A percentile compares a stretch with the other conserved stretches of the same genome.
Evolutionary conservation across 2,888 invertebrate genomes (phyloP).

Genomic region (Stenolophus ochropezus): DNA sequence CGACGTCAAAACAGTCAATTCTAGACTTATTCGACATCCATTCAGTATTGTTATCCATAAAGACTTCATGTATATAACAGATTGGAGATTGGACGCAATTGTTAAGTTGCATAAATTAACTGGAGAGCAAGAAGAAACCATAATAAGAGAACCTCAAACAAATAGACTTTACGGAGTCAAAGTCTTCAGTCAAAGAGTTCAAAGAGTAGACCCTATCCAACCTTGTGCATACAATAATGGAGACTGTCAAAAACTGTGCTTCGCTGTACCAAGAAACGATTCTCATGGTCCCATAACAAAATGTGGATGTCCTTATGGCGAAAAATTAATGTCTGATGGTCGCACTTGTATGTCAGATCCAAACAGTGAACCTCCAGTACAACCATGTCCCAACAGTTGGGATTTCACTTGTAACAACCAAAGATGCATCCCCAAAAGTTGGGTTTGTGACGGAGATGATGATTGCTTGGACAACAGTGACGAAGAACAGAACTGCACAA

Average conservation of each 20-base stretch:
- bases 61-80: conserved; percentile 96
- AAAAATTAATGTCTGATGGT: conserved; percentile 83
- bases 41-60: conserved; percentile 93
- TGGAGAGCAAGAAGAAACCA: conserved; percentile 89
- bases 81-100: conserved; percentile 97
- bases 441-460: conserved; percentile 97
- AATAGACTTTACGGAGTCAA: conserved; percentile 94
- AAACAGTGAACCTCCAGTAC: conserved; percentile 88
- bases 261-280: conserved; percentile 85
- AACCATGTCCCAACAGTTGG: conserved; percentile 93
- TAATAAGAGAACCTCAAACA: conserved; percentile 91
- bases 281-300: conserved; percentile 77
- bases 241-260: conserved; percentile 96
- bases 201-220: conserved; percentile 82
- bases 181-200: conserved; percentile 86
- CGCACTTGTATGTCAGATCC: conserved; percentile 87
- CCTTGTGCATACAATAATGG: conserved; percentile 91
- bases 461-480: conserved; percentile 97
- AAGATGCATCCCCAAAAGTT: conserved; percentile 92
- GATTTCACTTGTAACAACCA: conserved; percentile 96
- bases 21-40: conserved; percentile 89
- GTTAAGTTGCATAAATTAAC: conserved; percentile 91
- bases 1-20: conserved; percentile 92
- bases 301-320: conserved; percentile 96
- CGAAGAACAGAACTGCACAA: conserved; percentile 95